Evolutionary conservation across 2,888 invertebrate species (phyloP).

Genomic region (Operophtera brumata): DNA sequence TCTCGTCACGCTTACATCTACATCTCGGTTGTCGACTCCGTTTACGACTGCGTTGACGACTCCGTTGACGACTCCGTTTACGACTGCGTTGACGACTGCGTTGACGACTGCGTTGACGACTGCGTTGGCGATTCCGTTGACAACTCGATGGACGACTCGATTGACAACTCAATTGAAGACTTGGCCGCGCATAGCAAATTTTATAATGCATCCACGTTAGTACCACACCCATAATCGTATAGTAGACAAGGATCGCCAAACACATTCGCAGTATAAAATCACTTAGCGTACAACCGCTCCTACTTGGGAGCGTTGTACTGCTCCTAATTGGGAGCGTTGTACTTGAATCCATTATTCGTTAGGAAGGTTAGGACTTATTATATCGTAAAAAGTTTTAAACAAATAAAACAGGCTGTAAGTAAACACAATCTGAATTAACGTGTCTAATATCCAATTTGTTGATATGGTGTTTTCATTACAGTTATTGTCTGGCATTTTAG

Average conservation of each 20-base stretch:
- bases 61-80: too few relatives aligned
- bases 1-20: too few relatives aligned
- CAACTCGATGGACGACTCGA: not conserved
- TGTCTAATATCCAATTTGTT: slow-evolving; percentile 39
- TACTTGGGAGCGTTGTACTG: too few relatives aligned
- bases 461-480: slow-evolving; percentile 19
- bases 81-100: not conserved
- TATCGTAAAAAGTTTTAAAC: slow-evolving; percentile 54
- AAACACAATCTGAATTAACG: slow-evolving; percentile 50
- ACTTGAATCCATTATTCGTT: slow-evolving; percentile 1
- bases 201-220: slow-evolving; percentile 7
- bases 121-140: too few relatives aligned
- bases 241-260: slow-evolving; percentile 47
- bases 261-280: slow-evolving; percentile 47
- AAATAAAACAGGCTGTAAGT: slow-evolving; percentile 56
- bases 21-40: too few relatives aligned
- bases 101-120: too few relatives aligned
- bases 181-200: slow-evolving; percentile 1
- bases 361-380: slow-evolving; percentile 43
- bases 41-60: too few relatives aligned
- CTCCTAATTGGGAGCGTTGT: too few relatives aligned
- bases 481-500: slow-evolving; percentile 22
- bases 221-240: slow-evolving; percentile 41
- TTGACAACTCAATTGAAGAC: too few relatives aligned
- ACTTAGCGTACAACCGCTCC: slow-evolving; percentile 30